Conservation (phyloP, 1,140 invertebrate species). For the Camponotus pennsylvanicus region DNA sequence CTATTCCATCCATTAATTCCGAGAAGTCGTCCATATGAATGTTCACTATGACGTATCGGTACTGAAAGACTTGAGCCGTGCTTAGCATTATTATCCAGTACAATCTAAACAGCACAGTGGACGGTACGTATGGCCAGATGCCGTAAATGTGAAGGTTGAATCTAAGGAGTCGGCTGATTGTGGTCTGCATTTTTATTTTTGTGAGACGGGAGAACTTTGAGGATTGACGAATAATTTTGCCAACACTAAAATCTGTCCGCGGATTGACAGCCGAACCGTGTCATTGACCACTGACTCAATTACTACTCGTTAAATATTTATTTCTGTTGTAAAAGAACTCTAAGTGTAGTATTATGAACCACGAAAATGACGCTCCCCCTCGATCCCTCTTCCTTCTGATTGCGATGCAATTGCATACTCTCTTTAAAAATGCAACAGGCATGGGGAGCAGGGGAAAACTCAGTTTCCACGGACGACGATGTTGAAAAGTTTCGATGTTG, state of each 20-base stretch:
- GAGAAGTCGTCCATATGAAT: constrained; percentile 43
- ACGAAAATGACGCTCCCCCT: not conserved
- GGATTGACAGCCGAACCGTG: not conserved
- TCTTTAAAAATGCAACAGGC: constrained; percentile 43
- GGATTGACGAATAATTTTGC: not conserved
- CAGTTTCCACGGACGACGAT: not conserved
- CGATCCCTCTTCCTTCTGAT: not conserved
- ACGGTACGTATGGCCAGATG: constrained; percentile 5
- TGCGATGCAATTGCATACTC: not conserved
- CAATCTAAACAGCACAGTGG: constrained; percentile 4
- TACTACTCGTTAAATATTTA: constrained; percentile 17
- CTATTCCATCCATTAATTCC: constrained; percentile 31
- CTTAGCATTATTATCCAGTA: constrained; percentile 39
- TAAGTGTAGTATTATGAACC: not conserved
- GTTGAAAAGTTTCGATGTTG: constrained; percentile 10
- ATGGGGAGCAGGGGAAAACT: not conserved
- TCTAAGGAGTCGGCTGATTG: not conserved
- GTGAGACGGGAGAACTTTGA: not conserved
- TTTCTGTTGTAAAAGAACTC: not conserved
- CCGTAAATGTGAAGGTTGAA: constrained; percentile 8
- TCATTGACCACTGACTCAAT: constrained; percentile 2
- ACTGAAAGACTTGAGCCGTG: constrained; percentile 42
- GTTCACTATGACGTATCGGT: constrained; percentile 33
- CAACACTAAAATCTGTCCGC: not conserved
- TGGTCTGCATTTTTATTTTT: not conserved